Conservation (phyloP, 2,888 invertebrate genomes). For the Trachelus tabidus region DNA sequence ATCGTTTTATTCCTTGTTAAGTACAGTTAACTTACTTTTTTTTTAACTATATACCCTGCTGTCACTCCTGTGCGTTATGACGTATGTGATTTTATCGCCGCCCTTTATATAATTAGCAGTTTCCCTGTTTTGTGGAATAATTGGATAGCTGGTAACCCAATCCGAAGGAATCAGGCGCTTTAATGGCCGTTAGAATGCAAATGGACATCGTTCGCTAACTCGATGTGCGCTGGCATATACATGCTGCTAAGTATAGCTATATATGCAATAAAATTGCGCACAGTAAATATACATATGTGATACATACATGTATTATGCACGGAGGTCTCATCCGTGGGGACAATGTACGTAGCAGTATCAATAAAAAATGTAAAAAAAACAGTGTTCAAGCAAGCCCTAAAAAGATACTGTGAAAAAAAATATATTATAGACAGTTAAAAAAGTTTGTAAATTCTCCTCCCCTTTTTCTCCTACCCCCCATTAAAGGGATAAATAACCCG, state of each 20-base stretch:
- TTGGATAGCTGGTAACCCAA: conserved; percentile 31
- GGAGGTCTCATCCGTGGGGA: not conserved
- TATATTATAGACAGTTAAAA: not conserved
- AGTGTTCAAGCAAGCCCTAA: not conserved
- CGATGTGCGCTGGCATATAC: conserved; percentile 8
- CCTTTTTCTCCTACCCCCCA: not conserved
- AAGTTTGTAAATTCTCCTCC: not conserved
- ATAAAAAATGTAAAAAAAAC: not conserved
- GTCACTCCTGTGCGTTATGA: not conserved
- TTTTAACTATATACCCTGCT: not conserved
- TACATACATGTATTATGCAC: not conserved
- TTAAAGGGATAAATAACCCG: not conserved
- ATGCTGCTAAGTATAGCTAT: too few species aligned
- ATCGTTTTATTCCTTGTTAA: not conserved
- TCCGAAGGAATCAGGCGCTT: conserved; percentile 34
- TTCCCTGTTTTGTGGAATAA: conserved; percentile 28
- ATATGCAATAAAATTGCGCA: not conserved
- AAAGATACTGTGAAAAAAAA: not conserved
- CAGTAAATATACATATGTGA: not conserved
- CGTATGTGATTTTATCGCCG: conserved; percentile 9
- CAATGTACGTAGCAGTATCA: not conserved
- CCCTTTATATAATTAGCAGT: conserved; percentile 28
- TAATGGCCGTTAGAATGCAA: conserved; percentile 34
- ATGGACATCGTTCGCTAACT: conserved; percentile 29
- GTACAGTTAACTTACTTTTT: not conserved